Percentiles rank a stretch among this genome's conserved stretches.
phyloP scores from a whole-genome alignment of 2,888 invertebrate genomes.

The Diarsia rubi region DNA sequence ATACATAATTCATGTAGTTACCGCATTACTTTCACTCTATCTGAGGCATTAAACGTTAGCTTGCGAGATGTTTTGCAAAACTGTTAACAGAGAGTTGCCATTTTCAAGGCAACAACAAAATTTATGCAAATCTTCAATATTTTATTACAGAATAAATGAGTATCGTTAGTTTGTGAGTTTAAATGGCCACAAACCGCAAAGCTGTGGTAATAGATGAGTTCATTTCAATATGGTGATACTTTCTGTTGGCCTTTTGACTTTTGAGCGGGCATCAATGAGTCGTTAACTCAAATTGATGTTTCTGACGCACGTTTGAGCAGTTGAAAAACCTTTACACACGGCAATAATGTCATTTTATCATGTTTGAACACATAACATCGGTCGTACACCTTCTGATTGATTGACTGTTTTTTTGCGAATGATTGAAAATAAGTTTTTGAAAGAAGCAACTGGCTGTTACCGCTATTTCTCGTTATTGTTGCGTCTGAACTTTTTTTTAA shows the following conservation, averaged over 20 bases:
- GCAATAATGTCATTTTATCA: constrained; percentile 39
- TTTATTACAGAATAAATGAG: constrained; percentile 52
- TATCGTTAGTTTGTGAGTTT: constrained; percentile 48
- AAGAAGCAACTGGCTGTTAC: neutral
- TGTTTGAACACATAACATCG: constrained; percentile 28
- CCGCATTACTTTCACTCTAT: constrained; percentile 79
- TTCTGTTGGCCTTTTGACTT: constrained; percentile 62
- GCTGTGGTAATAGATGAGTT: constrained; percentile 47
- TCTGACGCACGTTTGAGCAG: constrained; percentile 40
- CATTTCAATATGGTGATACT: constrained; percentile 52
- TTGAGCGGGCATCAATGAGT: constrained; percentile 36
- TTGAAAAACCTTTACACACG: constrained; percentile 42
- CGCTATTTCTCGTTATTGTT: constrained; percentile 3
- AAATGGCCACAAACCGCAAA: constrained; percentile 53
- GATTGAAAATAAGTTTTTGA: neutral
- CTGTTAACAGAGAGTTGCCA: constrained; percentile 17
- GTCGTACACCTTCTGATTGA: constrained; percentile 33
- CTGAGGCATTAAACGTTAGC: constrained; percentile 62
- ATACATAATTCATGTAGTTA: constrained; percentile 79
- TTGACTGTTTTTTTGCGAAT: constrained; percentile 25
- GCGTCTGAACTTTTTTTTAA: neutral
- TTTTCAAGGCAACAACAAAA: constrained; percentile 55
- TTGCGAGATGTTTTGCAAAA: constrained; percentile 62
- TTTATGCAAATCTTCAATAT: constrained; percentile 48
- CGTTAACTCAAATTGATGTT: constrained; percentile 29